Percentiles rank a stretch among this genome's conserved stretches.
phyloP scores from a whole-genome alignment of 2,888 invertebrate genomes.

The Congeria kusceri region DNA sequence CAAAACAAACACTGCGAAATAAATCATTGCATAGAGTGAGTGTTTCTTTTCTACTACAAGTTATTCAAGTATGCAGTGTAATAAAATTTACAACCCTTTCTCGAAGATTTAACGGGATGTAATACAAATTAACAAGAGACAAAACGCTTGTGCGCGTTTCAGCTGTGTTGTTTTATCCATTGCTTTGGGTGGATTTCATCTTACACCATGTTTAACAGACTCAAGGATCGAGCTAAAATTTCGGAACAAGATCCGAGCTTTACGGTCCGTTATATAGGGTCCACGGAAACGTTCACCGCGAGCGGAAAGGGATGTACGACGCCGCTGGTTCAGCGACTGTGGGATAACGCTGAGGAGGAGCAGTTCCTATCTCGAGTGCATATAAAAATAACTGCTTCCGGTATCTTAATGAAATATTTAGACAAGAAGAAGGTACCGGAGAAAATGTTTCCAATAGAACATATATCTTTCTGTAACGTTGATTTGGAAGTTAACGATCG shows the following conservation, averaged over 20 bases:
- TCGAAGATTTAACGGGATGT: no score
- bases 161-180: no score
- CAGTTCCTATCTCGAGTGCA: slow-evolving; percentile 66
- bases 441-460: slow-evolving; percentile 72
- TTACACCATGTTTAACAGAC: slow-evolving; percentile 70
- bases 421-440: slow-evolving; percentile 67
- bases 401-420: slow-evolving; percentile 69
- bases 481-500: slow-evolving; percentile 50
- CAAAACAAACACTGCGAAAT: no score
- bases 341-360: slow-evolving; percentile 73
- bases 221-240: slow-evolving; percentile 76
- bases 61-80: no score
- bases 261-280: slow-evolving; percentile 77
- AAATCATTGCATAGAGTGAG: no score
- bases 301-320: slow-evolving; percentile 28
- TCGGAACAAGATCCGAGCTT: slow-evolving; percentile 79
- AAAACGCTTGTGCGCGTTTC: no score
- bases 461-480: slow-evolving; percentile 80
- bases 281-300: slow-evolving; percentile 74
- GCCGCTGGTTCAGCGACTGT: slow-evolving; percentile 75
- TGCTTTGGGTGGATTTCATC: no score
- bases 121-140: no score
- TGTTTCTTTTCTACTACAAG: no score
- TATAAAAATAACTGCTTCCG: slow-evolving; percentile 69
- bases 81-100: no score